Conservation (phyloP, 2,113 vertebrate genomes). For the Vulpes ferrilata region DNA sequence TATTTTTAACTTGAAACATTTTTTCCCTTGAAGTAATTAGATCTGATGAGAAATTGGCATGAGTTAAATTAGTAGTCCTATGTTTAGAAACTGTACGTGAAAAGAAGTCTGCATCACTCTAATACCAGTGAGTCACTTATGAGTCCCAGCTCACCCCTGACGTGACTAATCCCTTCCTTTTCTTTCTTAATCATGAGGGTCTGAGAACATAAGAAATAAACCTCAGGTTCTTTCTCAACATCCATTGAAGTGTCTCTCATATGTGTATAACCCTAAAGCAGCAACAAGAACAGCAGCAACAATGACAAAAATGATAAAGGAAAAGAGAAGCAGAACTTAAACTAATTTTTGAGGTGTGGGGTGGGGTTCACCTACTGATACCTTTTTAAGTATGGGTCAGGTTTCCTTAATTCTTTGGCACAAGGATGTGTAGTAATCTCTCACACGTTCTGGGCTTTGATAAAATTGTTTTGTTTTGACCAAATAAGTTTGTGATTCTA, state of each 20-base stretch:
- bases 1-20: constrained; percentile 40
- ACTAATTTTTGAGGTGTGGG: background rate
- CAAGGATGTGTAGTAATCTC: background rate
- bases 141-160: background rate
- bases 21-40: constrained; percentile 39
- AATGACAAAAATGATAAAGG: background rate
- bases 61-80: background rate
- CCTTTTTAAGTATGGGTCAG: background rate
- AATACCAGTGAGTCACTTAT: constrained; percentile 22
- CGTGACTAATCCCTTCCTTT: constrained; percentile 62
- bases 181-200: constrained; percentile 42
- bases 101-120: background rate
- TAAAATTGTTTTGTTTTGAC: constrained; percentile 41
- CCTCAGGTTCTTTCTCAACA: background rate
- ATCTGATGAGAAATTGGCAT: constrained; percentile 43
- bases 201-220: constrained; percentile 51
- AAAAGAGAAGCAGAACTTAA: background rate
- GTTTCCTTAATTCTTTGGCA: background rate
- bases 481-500: background rate
- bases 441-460: background rate
- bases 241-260: background rate
- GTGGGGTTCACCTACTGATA: background rate
- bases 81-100: constrained; percentile 51
- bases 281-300: background rate
- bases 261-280: too few relatives aligned